Base-by-base conservation (phyloP, 2,888 invertebrate genomes). In the Coleophora deauratella region DNA sequence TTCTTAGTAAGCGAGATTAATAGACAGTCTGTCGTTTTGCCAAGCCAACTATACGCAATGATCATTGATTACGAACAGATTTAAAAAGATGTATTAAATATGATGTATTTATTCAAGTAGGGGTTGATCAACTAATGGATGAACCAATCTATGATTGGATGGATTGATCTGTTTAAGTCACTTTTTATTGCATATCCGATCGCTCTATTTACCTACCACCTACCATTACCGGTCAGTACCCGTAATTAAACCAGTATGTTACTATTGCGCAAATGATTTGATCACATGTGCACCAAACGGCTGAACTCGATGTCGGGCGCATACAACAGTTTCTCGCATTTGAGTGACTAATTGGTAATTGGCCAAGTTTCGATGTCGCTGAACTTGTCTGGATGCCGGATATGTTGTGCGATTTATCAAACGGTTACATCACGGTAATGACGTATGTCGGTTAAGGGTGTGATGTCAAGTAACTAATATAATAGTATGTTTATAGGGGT, bases 381-480 rank as follows among this genome's bases (percentile, higher is more conserved):
- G 52, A 62, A 64, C 58, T 59, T 54, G 64, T 62, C 59, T 55
- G 49, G 56, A 52, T 50, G 6, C 21, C 21, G 21, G 21, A 21
- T 6, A 21, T 21, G 21, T 6, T 21, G 6, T 21, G 3, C 21
- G 45, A 52, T 54, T 51, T 51, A 57, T 66, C 59, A 59, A 59
- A 61, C 41, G 37, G 50, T 70, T 66, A 63, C 62, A 45, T 60
- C 57, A 68, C 42, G 42, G 34, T 21, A 4, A 21, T 21, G 21
- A 21, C 21, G 21, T 21, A 21, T 21, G 37, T 59, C 47, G 50
- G 54, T 51, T 55, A 55, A 57, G 59, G 62, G 59, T 57, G 49
- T 67, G 64, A 54, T 57, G 66, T 57, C 69, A 66, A 51, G 46
- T 44, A 21, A 49, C n/a, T n/a, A n/a, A n/a, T n/a, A n/a, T n/a